phyloP scores from a whole-genome alignment of 2,797 vertebrate genomes.

The Borostomias antarcticus region DNA sequence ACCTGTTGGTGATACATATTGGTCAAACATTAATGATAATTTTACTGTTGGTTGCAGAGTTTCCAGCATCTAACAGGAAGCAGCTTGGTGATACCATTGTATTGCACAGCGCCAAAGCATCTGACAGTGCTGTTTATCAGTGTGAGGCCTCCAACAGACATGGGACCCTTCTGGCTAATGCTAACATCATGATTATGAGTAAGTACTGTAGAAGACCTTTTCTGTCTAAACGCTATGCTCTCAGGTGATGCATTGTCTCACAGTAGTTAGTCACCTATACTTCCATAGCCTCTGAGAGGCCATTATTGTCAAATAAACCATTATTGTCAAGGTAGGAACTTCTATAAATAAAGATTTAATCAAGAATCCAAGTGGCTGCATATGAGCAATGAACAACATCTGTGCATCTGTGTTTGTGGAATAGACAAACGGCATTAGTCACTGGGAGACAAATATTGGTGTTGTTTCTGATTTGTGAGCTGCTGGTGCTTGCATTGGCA shows the following conservation, averaged over 20 bases:
- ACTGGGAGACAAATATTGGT: constrained; percentile 34
- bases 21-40: neutral
- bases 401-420: constrained; percentile 21
- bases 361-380: constrained; percentile 2
- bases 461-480: constrained; percentile 31
- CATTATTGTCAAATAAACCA: too few species aligned
- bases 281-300: too few species aligned
- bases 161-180: constrained; percentile 86
- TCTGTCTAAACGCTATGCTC: neutral
- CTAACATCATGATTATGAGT: constrained; percentile 92
- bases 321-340: neutral
- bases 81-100: constrained; percentile 63
- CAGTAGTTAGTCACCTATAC: too few species aligned
- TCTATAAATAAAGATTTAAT: constrained; percentile 1
- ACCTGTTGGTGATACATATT: neutral
- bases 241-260: neutral
- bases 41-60: constrained; percentile 56
- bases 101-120: constrained; percentile 76
- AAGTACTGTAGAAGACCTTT: constrained; percentile 49
- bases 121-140: constrained; percentile 91
- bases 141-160: constrained; percentile 92
- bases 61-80: constrained; percentile 63
- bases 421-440: constrained; percentile 41
- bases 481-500: constrained; percentile 41
- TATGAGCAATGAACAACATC: constrained; percentile 12